Evolutionary conservation across 1,140 invertebrate genomes (phyloP), one percentile per base, ranked within the genome.

Genomic region (Atta colombica): DNA sequence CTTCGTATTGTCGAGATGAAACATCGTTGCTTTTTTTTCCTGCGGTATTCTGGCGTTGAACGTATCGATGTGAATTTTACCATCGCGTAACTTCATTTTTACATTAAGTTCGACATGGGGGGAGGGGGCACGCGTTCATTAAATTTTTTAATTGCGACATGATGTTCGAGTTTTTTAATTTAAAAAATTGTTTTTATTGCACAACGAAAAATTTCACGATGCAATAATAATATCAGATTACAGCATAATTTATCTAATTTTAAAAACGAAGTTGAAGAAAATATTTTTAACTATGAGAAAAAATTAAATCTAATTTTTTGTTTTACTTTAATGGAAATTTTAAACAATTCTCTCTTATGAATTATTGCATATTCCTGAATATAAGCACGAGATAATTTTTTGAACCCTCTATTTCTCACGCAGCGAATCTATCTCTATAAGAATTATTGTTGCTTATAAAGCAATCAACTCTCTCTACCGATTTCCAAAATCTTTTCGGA

Each of bases 371-470:
- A 87, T 65, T 71, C 69, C 77, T 75, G 63, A 84, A 87, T 87
- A 86, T 92, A 93, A 93, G 89, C 87, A 87, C 87, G 68, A 85
- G 58, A 77, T 92, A 88, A 60, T 90, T 92, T 89, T 89, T 91
- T 51, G 51, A 39, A 58, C 51, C 55, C 28, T 88, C 88, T 78
- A 86, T 91, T 89, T 82, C 53, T 88, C 25, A 12, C n/a, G 53
- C 25, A 55, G 5, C 51, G 21, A 63, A 60, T 61, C 21, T 31
- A 63, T 65, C 74, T 74, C 61, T 85, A 60, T 6, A 35, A 35
- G 80, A 81, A 92, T 91, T 91, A 92, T 92, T 90, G 88, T 91
- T 91, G 91, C 87, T 90, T 21, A 53, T 68, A 89, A 84, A 77
- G 66, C 16, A 58, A 14, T 25, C 65, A 65, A 49, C 35, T 77